phyloP scores from a whole-genome alignment of 2,113 vertebrate species.

The Pavo muticus region DNA sequence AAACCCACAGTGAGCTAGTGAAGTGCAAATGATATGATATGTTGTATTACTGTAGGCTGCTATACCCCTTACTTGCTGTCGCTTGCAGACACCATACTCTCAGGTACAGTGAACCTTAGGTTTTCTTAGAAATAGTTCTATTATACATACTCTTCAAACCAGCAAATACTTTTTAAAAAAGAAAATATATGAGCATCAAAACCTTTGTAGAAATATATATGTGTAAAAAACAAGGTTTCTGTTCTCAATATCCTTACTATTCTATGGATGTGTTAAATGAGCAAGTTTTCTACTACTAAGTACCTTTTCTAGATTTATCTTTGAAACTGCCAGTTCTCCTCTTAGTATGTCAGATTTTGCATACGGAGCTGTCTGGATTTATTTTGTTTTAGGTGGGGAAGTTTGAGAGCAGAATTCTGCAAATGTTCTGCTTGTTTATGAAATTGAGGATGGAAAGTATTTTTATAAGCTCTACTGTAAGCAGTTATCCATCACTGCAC shows the following conservation, averaged over 20 bases:
- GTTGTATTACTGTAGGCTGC: accelerated
- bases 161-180: not conserved
- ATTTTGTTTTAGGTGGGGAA: not conserved
- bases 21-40: not conserved
- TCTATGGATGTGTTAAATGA: not conserved
- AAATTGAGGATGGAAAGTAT: not conserved
- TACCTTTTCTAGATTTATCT: not conserved
- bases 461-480: not conserved
- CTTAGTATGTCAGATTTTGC: not conserved
- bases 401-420: not conserved
- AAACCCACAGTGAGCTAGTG: not conserved
- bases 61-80: not conserved
- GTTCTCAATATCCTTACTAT: not conserved
- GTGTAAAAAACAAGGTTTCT: not conserved
- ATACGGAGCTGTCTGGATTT: not conserved
- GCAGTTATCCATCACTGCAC: not conserved
- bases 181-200: not conserved
- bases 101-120: not conserved
- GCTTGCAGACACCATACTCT: not conserved
- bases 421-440: accelerated
- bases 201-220: not conserved
- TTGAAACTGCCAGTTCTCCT: not conserved
- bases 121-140: not conserved
- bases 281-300: not conserved
- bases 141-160: accelerated